Evolutionary conservation across 2,113 vertebrate species (phyloP).

Genomic region (Lepisosteus oculatus): DNA sequence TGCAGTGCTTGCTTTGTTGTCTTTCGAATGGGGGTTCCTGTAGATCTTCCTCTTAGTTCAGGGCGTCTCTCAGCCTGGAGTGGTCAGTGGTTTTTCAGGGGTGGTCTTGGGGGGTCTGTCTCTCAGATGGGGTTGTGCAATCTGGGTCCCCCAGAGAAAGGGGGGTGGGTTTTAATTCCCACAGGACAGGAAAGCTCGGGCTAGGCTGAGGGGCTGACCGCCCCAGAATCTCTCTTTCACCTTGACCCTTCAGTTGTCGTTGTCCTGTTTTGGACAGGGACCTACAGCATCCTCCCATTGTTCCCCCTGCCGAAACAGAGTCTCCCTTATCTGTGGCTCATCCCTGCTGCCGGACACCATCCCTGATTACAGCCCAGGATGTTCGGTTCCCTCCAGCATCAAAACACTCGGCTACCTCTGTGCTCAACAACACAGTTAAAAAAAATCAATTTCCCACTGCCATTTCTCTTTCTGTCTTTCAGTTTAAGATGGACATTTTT

Average conservation of each 20-base stretch:
- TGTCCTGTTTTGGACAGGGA: slow-evolving; percentile 5
- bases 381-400: too few relatives aligned
- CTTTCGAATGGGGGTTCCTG: not conserved
- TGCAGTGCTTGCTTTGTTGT: not conserved
- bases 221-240: slow-evolving; percentile 42
- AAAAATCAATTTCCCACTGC: too few relatives aligned
- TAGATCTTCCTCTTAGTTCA: not conserved
- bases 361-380: not conserved
- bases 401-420: too few relatives aligned
- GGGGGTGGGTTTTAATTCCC: slow-evolving; percentile 17
- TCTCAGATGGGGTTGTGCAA: not conserved
- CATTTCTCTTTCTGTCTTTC: too few relatives aligned
- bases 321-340: slow-evolving; percentile 6
- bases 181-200: slow-evolving; percentile 1
- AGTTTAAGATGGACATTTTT: too few relatives aligned
- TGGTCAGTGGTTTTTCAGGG: not conserved
- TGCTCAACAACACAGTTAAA: too few relatives aligned
- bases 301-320: slow-evolving; percentile 26
- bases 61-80: not conserved
- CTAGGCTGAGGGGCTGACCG: slow-evolving; percentile 4
- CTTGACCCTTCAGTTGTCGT: slow-evolving; percentile 46
- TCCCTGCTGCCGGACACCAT: slow-evolving; percentile 5
- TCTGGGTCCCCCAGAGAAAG: not conserved
- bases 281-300: slow-evolving; percentile 59
- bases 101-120: not conserved